Base-by-base conservation (phyloP, 2,888 invertebrate genomes). In the Cyclophora punctaria region DNA sequence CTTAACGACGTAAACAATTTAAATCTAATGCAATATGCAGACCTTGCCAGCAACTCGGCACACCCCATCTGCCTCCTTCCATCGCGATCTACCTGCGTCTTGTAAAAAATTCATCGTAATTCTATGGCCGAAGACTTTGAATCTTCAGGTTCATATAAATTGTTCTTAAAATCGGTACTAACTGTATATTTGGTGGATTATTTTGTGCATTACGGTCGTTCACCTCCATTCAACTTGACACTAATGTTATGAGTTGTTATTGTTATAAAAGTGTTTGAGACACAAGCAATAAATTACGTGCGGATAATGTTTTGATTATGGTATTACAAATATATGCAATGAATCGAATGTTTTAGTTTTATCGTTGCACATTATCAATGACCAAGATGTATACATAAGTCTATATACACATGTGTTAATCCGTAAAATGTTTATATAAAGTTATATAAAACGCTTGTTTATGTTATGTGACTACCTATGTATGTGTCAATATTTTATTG, bases 1-100 rank as follows among this genome's bases (percentile, higher is more conserved):
- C 83, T 82, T 85, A 86, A 85, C 83, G 85, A 85, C 85, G 83
- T 85, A 84, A 86, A 86, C 83, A 85, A 85, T 86, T 86, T 86
- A 83, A 84, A 83, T 80, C 80, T 85, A 84, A 86, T 86, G 81
- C 80, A 86, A 86, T 81, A 86, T 85, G 84, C 84, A 84, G 78
- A 73, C 71, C 68, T 61, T 58, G 71, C 71, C 68, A 71, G 70
- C 71, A 73, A 77, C 77, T 80, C 66, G 60, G 56, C 47, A 53
- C 63, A 55, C 60, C 66, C 69, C 61, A 53, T 52, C 64, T 48
- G 62, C 60, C 68, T 67, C 59, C 62, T 48, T 56, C 62, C 54
- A 63, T 56, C 64, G 57, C 64, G 60, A 57, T 51, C 63, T 75
- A 79, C 82, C 79, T 80, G 74, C 63, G 65, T 62, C 67, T 67